Evolutionary conservation across 2,113 vertebrate species (phyloP), one percentile per base, ranked within the genome.

Genomic region (Percina caprodes): DNA sequence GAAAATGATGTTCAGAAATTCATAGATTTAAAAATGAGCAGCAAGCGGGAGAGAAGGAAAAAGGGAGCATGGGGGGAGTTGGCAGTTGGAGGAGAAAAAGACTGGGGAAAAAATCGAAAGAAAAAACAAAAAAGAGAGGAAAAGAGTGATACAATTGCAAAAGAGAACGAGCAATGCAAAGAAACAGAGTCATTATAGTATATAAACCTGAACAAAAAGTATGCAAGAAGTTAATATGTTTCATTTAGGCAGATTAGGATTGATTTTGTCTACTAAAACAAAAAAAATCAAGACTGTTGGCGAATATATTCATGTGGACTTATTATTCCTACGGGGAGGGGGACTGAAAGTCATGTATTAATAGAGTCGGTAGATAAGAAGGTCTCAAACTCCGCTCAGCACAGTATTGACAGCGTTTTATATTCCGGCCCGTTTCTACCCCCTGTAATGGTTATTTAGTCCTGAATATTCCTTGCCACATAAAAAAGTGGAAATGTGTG

Each of bases 1-100:
- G 89, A 93, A 95, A 95, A 95, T 94, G 85, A 94, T 94, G 93
- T 95, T 93, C 91, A 93, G 91, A 95, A 94, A 94, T 94, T 95
- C 94, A 95, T 95, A 94, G 93, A 94, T 95, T 95, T 94, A 83
- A 93, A 94, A 95, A 94, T 92, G 92, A 95, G 93, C 91, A 92
- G 88, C 87, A 82, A 85, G 85, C 55, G 68, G 80, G 69, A 63
- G 75, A 83, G 67, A 83, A 69, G 69, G 79, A 62, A 68, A 61
- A 56, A 55, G 68, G 49, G 16, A 45, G 76, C 21, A 21, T 26
- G 13, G 54, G 51, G 35, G 35, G 39, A 42, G 9, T 42, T 42
- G 8, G 39, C 39, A 42, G 33, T 59, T 16, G 46, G 65, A 30
- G 5, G 42, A 70, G 61, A 23, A 61, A 75, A 58, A 71, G 52